Base-by-base conservation (phyloP, 2,888 invertebrate genomes). In the Polyommatus icarus region DNA sequence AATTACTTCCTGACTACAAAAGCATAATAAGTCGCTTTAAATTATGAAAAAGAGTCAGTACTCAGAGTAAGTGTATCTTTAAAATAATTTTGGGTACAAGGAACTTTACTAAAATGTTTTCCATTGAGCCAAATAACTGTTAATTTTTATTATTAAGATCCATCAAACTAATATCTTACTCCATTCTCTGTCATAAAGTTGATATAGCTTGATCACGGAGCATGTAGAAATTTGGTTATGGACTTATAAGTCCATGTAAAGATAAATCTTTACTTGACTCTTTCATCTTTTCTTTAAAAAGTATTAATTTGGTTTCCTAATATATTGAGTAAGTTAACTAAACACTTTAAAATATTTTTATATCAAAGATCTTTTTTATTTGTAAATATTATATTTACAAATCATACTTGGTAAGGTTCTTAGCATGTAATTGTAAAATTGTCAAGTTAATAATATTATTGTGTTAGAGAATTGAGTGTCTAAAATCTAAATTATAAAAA, bases 301-400 rank as follows among this genome's bases (percentile, higher is more conserved):
- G 12, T 67, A 32, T 67, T 67, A 29, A 15, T 67, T 32, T 29
- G 54, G 54, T 67, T 67, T 32, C 67, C 29, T 5, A 61, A 40
- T 59, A n/a, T 59, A 59, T 29, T 32, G 18, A 29, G 29, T 67
- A 32, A 67, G 12, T 32, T 67, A 29, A 15, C 15, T 67, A 67
- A 61, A 61, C 3, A 61, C 61, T 67, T 32, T 29, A 32, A 32
- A 67, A 67, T 67, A 32, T 67, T 67, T 67, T 67, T 67, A 67
- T 67, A 67, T 32, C 12, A 67, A 67, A 67, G 5, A 20, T 15
- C 15, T 67, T 67, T 67, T 18, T 29, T 12, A 67, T 67, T 67
- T 67, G 29, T 67, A 67, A 67, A 61, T 61, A 61, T 29, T 29
- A 15, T 29, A 29, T 67, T 67, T 32, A 67, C 67, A 67, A 67